Evolutionary conservation across 2,113 vertebrate species (phyloP).

Genomic region (Haplotaxodon microlepis): DNA sequence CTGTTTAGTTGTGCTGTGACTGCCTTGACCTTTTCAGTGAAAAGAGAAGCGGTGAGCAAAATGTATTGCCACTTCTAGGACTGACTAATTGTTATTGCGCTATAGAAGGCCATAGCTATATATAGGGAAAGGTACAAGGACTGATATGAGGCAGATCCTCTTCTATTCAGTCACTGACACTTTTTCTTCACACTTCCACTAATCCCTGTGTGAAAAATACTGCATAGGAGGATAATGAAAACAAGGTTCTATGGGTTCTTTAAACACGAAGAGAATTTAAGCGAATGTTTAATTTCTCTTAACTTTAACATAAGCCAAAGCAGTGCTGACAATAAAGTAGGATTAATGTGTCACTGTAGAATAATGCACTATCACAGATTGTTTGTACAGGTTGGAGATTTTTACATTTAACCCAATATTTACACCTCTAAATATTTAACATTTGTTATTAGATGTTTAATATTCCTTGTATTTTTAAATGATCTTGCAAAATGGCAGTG

Average conservation of each 20-base stretch:
- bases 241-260: background rate
- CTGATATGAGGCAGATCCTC: background rate
- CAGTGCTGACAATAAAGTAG: background rate
- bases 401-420: background rate
- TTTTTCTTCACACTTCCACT: background rate
- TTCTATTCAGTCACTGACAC: background rate
- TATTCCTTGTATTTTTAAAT: background rate
- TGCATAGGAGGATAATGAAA: background rate
- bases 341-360: background rate
- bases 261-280: background rate
- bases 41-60: background rate
- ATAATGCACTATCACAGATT: background rate
- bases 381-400: background rate
- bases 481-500: too few relatives aligned
- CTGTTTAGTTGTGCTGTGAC: constrained; percentile 29
- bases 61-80: background rate
- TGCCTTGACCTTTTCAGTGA: constrained; percentile 31
- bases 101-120: background rate
- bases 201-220: background rate
- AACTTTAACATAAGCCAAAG: background rate
- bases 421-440: background rate
- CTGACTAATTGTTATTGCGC: constrained; percentile 1
- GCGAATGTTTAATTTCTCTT: background rate
- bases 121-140: background rate
- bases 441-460: background rate